A percentile compares a stretch with the other conserved stretches of the same genome.
Evolutionary conservation across 2,797 vertebrate species (phyloP).

Genomic region (Lithobates sylvaticus): DNA sequence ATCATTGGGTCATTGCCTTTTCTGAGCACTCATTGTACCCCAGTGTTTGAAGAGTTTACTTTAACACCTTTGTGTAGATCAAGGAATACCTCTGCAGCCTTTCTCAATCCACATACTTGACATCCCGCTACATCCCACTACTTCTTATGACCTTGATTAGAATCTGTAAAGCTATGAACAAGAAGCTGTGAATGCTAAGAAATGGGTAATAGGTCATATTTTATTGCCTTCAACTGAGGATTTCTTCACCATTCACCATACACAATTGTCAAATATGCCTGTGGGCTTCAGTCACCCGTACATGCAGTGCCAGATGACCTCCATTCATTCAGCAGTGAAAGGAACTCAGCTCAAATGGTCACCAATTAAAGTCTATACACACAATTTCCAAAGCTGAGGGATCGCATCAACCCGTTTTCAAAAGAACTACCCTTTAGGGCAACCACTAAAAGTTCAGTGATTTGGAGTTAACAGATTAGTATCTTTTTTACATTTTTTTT

Average conservation of each 20-base stretch:
- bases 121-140: not conserved
- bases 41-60: too few species aligned
- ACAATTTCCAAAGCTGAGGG: not conserved
- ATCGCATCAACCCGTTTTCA: not conserved
- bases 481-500: too few species aligned
- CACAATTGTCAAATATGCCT: not conserved
- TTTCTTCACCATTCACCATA: too few species aligned
- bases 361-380: not conserved
- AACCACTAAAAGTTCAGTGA: too few species aligned
- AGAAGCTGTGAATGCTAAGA: not conserved
- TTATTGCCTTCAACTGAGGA: too few species aligned
- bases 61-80: too few species aligned
- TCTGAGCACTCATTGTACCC: too few species aligned
- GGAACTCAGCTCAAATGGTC: not conserved
- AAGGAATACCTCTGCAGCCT: not conserved
- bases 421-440: not conserved
- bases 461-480: too few species aligned
- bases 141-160: not conserved
- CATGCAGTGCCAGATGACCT: not conserved
- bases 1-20: too few species aligned
- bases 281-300: not conserved
- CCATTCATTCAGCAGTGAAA: not conserved
- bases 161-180: not conserved
- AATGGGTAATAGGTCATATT: not conserved
- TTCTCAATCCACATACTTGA: not conserved